Evolutionary conservation across 2,113 vertebrate genomes (phyloP), one percentile per base, ranked within the genome.

Genomic region (Geococcyx californianus): DNA sequence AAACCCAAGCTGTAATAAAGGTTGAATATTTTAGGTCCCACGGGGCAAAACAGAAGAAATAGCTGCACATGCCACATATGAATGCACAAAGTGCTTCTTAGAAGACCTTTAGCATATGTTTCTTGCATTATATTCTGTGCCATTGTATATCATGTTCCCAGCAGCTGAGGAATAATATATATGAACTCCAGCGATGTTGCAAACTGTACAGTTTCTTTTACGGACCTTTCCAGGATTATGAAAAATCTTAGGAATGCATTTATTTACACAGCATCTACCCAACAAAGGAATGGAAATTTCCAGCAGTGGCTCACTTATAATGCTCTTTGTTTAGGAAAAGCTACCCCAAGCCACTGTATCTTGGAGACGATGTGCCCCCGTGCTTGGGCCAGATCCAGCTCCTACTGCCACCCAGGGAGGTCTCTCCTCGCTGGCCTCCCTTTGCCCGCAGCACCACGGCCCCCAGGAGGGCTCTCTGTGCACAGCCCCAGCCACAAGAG

Each of bases 231-330:
- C 69, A 84, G 89, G 86, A 74, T 90, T 97, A 95, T 96, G 90
- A 95, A 89, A 94, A 95, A 97, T 92, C 94, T 91, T 55, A 87
- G 92, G 90, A 96, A 96, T 93, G 92, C 95, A 76, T 96, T 96
- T 97, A 96, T 97, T 96, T 97, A 96, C 93, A 89, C 95, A 95
- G 95, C 90, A 96, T 95, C 96, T 92, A 81, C 69, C 45, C 95
- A 87, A 96, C 96, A 97, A 96, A 96, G 92, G 94, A 94, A 93
- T 97, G 96, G 96, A 97, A 97, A 95, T 97, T 96, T 96, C 96
- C 95, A 89, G 95, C 96, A 95, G 95, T 94, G 93, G 90, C 94
- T 95, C 86, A 79, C 31, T 83, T 74, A 81, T 92, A 93, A 60
- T 76, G 87, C 74, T 72, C 94, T 95, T 97, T 96, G 84, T 96